Percentiles rank a stretch among this genome's conserved stretches.
These are phyloP conservation scores for Siderastrea radians DNA, from an alignment of 92 coral and sea anemone genomes.

Conservation along the genomic window DNA sequence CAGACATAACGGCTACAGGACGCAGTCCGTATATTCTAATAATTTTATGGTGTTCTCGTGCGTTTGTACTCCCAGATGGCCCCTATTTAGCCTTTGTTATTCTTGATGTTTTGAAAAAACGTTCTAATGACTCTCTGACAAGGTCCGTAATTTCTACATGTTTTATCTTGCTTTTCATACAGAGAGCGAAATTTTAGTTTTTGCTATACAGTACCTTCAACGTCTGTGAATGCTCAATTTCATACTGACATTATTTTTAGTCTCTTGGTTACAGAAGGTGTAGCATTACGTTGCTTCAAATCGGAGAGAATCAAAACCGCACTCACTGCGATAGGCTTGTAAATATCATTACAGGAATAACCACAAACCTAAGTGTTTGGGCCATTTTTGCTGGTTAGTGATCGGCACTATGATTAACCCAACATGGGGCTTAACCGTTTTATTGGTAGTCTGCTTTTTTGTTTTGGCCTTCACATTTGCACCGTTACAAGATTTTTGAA, in stretches of 20 bases:
- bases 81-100: neutral
- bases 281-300: neutral
- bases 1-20: neutral
- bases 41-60: neutral
- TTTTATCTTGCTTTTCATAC: neutral
- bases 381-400: slow-evolving; percentile 3
- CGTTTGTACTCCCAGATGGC: neutral
- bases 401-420: slow-evolving; percentile 8
- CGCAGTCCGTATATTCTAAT: neutral
- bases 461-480: neutral
- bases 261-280: neutral
- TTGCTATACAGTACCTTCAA: no score
- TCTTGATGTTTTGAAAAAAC: neutral
- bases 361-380: neutral
- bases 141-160: neutral
- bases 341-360: no score
- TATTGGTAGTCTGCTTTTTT: neutral
- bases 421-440: neutral
- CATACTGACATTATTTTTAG: no score
- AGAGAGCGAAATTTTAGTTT: neutral
- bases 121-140: neutral
- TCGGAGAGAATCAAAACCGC: neutral
- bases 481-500: no score
- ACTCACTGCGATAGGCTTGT: neutral
- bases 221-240: no score